Conservation (phyloP, 30 jellyfish, hydroid and myxozoan genomes). For the Hydractinia symbiolongicarpus region DNA sequence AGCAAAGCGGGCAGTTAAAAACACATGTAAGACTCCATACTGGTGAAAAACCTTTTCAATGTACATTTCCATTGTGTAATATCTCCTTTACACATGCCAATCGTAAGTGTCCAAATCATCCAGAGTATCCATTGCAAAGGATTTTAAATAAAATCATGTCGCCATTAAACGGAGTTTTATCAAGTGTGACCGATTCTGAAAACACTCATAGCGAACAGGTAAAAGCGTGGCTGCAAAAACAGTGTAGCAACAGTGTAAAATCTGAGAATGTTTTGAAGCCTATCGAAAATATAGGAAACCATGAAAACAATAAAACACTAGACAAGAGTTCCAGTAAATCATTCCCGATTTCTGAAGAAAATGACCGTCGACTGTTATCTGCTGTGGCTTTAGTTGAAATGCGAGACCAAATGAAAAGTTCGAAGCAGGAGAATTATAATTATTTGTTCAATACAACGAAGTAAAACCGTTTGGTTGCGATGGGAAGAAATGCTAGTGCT, state of each 20-base stretch:
- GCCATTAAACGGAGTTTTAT: not conserved
- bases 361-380: constrained; percentile 14
- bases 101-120: constrained; percentile 35
- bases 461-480: too few relatives aligned
- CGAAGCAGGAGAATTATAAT: not conserved
- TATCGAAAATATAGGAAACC: not conserved
- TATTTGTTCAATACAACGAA: too few relatives aligned
- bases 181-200: not conserved
- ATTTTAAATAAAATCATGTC: constrained; percentile 7
- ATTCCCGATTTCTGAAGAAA: constrained; percentile 7
- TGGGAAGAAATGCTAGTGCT: too few relatives aligned
- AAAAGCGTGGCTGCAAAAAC: not conserved
- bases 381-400: constrained; percentile 34
- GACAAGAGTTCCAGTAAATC: not conserved
- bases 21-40: constrained; percentile 27
- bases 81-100: constrained; percentile 31
- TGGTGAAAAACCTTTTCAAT: constrained; percentile 39
- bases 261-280: not conserved
- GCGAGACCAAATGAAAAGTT: constrained; percentile 23
- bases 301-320: not conserved
- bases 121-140: constrained; percentile 24
- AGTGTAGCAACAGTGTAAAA: not conserved
- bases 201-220: constrained; percentile 1
- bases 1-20: constrained; percentile 34
- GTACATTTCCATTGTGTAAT: constrained; percentile 23